These are phyloP conservation scores for Turritopsis dohrnii DNA, from an alignment of 30 jellyfish, hydroid and myxozoan genomes.

Conservation along the genomic window DNA sequence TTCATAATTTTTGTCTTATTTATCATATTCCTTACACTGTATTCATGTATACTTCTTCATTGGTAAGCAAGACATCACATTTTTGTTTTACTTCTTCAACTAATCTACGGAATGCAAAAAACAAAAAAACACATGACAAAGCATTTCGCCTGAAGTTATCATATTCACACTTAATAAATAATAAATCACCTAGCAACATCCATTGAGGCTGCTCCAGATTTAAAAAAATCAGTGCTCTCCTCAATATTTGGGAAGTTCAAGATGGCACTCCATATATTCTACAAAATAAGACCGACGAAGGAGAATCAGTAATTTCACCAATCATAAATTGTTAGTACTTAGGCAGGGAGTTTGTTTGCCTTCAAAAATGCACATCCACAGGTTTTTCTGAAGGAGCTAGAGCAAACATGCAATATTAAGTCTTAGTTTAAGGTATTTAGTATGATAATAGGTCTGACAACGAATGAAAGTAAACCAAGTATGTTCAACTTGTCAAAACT, in stretches of 20 bases:
- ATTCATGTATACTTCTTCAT: slow-evolving; percentile 89
- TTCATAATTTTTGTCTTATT: no score
- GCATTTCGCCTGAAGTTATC: not conserved
- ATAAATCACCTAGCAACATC: slow-evolving; percentile 90
- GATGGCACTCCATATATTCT: slow-evolving; percentile 86
- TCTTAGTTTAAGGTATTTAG: no score
- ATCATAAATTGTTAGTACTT: not conserved
- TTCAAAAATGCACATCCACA: no score
- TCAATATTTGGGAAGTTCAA: slow-evolving; percentile 56
- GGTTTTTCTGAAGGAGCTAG: no score
- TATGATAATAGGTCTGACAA: no score
- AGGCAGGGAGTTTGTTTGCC: no score
- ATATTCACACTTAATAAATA: not conserved
- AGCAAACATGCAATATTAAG: no score
- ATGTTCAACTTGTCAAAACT: no score
- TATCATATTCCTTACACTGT: slow-evolving; percentile 54
- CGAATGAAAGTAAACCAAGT: no score
- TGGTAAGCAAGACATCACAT: slow-evolving; percentile 69
- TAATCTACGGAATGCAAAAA: slow-evolving; percentile 31
- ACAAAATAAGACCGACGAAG: not conserved
- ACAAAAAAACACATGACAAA: not conserved
- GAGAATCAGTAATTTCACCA: not conserved
- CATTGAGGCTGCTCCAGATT: slow-evolving; percentile 99
- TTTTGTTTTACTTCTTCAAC: slow-evolving; percentile 84
- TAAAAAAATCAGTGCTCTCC: slow-evolving; percentile 70